Conservation (phyloP, 2,797 vertebrate species). For the Pelobates cultripes region DNA sequence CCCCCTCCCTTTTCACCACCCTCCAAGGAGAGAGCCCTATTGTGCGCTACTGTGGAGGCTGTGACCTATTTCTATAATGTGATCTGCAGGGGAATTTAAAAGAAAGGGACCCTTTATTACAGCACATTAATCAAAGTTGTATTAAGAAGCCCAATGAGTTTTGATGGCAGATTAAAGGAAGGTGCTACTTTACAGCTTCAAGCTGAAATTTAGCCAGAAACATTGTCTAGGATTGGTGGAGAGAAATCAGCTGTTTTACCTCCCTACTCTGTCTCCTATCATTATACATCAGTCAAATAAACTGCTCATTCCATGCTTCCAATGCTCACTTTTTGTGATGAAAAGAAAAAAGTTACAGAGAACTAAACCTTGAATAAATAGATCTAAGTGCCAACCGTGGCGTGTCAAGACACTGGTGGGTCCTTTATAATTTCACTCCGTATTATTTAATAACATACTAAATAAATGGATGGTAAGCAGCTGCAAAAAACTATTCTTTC, state of each 20-base stretch:
- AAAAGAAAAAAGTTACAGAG: not conserved
- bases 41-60: slow-evolving; percentile 66
- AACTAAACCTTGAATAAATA: not conserved
- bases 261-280: not conserved
- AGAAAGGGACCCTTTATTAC: slow-evolving; percentile 26
- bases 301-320: not conserved
- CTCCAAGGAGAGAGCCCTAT: slow-evolving; percentile 16
- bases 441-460: too few species aligned
- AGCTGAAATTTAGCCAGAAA: not conserved
- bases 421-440: too few species aligned
- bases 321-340: not conserved
- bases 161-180: slow-evolving; percentile 46
- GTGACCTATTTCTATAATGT: slow-evolving; percentile 74
- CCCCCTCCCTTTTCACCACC: not conserved
- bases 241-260: slow-evolving; percentile 43
- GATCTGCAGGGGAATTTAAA: slow-evolving; percentile 28
- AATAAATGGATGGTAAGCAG: too few species aligned
- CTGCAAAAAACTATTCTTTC: too few species aligned
- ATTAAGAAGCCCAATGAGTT: slow-evolving; percentile 31
- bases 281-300: not conserved
- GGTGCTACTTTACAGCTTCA: slow-evolving; percentile 25
- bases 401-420: too few species aligned
- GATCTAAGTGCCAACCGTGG: too few species aligned
- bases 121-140: slow-evolving; percentile 44
- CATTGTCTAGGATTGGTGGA: slow-evolving; percentile 21